phyloP scores from a whole-genome alignment of 2,888 invertebrate genomes.

The Drosophila atripex region DNA sequence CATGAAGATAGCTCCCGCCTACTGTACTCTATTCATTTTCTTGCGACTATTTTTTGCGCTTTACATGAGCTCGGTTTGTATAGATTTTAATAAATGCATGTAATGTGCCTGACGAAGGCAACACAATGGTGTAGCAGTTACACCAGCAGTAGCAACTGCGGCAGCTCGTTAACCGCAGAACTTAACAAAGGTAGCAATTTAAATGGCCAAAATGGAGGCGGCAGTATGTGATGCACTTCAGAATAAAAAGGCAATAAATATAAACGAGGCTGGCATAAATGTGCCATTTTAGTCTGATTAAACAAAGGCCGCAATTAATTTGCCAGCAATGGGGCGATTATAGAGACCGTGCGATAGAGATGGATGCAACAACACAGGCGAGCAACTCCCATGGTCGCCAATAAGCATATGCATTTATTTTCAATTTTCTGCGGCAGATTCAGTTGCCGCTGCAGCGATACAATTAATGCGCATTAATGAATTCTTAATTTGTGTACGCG shows the following conservation, averaged over 20 bases:
- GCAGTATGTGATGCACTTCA: constrained; percentile 29
- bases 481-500: constrained; percentile 72
- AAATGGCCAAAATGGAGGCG: constrained; percentile 18
- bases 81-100: constrained; percentile 52
- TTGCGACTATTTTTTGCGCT: constrained; percentile 4
- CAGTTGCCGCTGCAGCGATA: constrained; percentile 57
- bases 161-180: constrained; percentile 36
- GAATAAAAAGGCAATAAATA: constrained; percentile 56
- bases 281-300: constrained; percentile 43
- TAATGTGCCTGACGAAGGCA: constrained; percentile 33
- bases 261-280: constrained; percentile 58
- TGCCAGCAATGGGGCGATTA: constrained; percentile 51
- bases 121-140: not conserved
- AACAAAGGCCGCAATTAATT: constrained; percentile 73
- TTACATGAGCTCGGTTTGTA: constrained; percentile 18
- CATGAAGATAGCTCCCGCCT: constrained; percentile 25
- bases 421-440: constrained; percentile 58
- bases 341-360: constrained; percentile 10
- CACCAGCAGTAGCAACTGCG: constrained; percentile 12
- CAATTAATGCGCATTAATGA: constrained; percentile 79
- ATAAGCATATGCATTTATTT: constrained; percentile 59
- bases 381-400: not conserved
- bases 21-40: constrained; percentile 30
- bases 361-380: not conserved
- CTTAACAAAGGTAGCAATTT: constrained; percentile 53